Base-by-base conservation (phyloP, 2,113 vertebrate species). In the Poeciliopsis prolifica region DNA sequence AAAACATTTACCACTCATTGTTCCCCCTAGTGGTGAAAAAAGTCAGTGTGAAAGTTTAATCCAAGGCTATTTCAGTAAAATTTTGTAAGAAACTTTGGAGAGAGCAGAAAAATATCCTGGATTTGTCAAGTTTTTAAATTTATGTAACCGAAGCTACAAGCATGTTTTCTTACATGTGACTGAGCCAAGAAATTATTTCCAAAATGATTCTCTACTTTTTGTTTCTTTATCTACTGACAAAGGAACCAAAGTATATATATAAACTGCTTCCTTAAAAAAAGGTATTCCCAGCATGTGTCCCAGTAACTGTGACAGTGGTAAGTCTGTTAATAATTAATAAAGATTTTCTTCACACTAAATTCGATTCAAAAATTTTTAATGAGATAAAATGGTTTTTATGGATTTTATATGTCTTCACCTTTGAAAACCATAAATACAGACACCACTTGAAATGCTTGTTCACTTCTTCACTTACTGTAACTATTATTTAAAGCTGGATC, bases 11-110 rank as follows among this genome's bases (percentile, higher is more conserved):
- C 40, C 70, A 54, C 37, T 64, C 40, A 67, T 58, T 78, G 22
- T 62, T 67, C 88, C 89, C 87, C 72, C 89, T 88, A 72, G 88
- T 91, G 91, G 84, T 77, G 60, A 64, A 31, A 69, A 5, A 58
- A 63, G 40, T 69, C 35, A 85, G 68, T 83, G 73, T 80, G 80
- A 14, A 66, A 19, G n/a, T 70, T 19, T 51, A 31, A 22, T 9
- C 15, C 17, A 9, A 54, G 1, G 6, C 24, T 22, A 24, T 54
- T 54, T 54, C 5, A 54, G 22, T 19, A 19, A 54, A 54, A 54
- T 22, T 19, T 54, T 54, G 22, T 54, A 19, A 54, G 48, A 54
- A 54, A 54, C 48, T 42, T 42, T 42, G 13, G 3, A 13, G 40
- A 42, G 4, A 42, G 40, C 40, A 42, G 22, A 19, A 22, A 54